Conservation (phyloP, 1,140 invertebrate genomes). For the Drosophila pseudoananassae region DNA sequence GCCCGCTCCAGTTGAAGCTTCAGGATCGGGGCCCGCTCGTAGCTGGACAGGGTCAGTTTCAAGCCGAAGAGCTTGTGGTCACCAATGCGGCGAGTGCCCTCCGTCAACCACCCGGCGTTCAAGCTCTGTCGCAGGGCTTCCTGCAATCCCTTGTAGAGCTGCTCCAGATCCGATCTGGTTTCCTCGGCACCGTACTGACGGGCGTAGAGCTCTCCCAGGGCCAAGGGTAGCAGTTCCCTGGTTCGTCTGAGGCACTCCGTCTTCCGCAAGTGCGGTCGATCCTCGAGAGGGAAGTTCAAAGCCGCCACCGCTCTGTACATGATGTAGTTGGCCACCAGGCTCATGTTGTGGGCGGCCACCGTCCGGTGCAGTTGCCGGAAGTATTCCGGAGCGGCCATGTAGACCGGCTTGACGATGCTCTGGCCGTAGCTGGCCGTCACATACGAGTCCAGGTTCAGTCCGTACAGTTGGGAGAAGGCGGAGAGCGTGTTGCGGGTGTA, state of each 20-base stretch:
- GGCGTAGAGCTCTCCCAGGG: slow-evolving; percentile 66
- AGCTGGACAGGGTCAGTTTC: slow-evolving; percentile 37
- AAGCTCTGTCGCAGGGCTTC: slow-evolving; percentile 56
- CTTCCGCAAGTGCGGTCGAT: slow-evolving; percentile 32
- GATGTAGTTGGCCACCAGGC: slow-evolving; percentile 70
- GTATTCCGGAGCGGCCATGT: slow-evolving; percentile 65
- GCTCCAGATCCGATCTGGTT: slow-evolving; percentile 17
- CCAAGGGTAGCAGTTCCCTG: slow-evolving; percentile 54
- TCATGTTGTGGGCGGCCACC: slow-evolving; percentile 50
- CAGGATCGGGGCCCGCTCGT: slow-evolving; percentile 35
- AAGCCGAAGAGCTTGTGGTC: slow-evolving; percentile 55
- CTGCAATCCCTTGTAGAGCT: slow-evolving; percentile 46
- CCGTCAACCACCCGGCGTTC: slow-evolving; percentile 59
- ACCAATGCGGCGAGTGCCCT: slow-evolving; percentile 58
- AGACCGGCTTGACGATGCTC: slow-evolving; percentile 60
- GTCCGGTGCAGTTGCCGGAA: slow-evolving; percentile 64
- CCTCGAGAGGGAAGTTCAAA: slow-evolving; percentile 63
- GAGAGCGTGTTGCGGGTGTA: slow-evolving; percentile 54
- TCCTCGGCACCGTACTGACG: slow-evolving; percentile 49
- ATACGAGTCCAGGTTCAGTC: slow-evolving; percentile 56
- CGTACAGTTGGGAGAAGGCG: slow-evolving; percentile 41
- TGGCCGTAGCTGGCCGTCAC: slow-evolving; percentile 48
- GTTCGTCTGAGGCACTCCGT: slow-evolving; percentile 45
- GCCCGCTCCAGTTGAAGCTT: slow-evolving; percentile 52
- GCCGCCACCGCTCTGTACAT: slow-evolving; percentile 70